phyloP scores from a whole-genome alignment of 2,888 invertebrate genomes.

The Mythimna albipuncta region DNA sequence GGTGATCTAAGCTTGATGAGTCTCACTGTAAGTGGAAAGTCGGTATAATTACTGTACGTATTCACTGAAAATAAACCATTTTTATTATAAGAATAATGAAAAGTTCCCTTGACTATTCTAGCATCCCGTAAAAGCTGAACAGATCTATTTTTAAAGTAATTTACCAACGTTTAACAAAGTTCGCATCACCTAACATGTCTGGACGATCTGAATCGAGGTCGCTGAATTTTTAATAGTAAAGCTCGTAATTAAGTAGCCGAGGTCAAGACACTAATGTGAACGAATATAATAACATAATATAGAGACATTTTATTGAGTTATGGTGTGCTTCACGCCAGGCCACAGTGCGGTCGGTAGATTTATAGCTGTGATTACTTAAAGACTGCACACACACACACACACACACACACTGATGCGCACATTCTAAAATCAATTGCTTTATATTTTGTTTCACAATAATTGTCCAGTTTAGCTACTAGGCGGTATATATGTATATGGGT shows the following conservation, averaged over 20 bases:
- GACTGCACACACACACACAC: background rate
- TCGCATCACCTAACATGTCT: background rate
- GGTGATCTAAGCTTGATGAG: background rate
- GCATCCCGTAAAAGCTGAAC: background rate
- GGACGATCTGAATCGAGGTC: slow-evolving; percentile 14
- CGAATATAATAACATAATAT: background rate
- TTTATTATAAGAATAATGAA: background rate
- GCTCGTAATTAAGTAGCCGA: slow-evolving; percentile 10
- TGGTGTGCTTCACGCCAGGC: background rate
- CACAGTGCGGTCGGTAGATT: slow-evolving; percentile 4
- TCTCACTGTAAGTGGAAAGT: too few species aligned
- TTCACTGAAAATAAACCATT: background rate
- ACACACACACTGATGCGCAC: too few species aligned
- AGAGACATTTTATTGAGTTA: slow-evolving; percentile 5
- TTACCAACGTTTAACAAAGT: background rate
- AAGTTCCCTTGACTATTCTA: background rate
- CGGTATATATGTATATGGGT: too few species aligned
- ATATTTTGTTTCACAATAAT: background rate
- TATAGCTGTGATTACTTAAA: slow-evolving; percentile 10
- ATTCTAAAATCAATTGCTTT: slow-evolving; percentile 1
- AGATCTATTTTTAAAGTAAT: too few species aligned
- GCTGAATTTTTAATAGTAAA: slow-evolving; percentile 3
- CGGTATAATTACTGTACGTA: background rate
- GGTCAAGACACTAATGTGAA: slow-evolving; percentile 6
- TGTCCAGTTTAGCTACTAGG: background rate